Base-by-base conservation (phyloP, 2,888 invertebrate genomes). In the Zhengitettix transpicula region DNA sequence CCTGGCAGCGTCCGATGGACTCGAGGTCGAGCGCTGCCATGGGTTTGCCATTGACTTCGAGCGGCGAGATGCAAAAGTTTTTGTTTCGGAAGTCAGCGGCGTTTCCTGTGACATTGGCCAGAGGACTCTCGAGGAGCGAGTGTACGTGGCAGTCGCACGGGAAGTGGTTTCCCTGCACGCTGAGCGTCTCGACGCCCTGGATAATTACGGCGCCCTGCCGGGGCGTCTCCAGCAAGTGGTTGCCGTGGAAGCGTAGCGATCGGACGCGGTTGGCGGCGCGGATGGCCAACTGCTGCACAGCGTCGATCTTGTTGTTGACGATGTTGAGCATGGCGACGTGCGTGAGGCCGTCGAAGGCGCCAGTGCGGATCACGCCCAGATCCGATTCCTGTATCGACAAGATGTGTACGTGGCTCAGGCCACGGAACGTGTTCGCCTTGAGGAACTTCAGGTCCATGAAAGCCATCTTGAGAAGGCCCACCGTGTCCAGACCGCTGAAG, bases 141-240 rank as follows among this genome's bases (percentile, higher is more conserved):
- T 87, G 86, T 56, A 86, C 79, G 66, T 88, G 89, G 69, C 91
- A 92, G 73, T 90, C 89, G 72, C 91, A 92, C 2, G 90, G 90
- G 70, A 91, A 84, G 69, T 89, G 89, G 72, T 92, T 92, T 56
- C 83, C 82, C 60, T 82, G 76, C 67, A 89, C 83, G 68, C 83
- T 81, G 62, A 90, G 73, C 66, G 80, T 80, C 63, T 83, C 83
- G 57, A 89, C 87, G n/a, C 80, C 81, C 65, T 85, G 81, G 55
- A 85, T 75, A n/a, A 82, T 76, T 58, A 90, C 79, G 47, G 82
- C 78, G 65, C 82, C 84, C 2, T 79, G 74, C 65, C 77, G 73
- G 59, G 90, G 90, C 0, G 85, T 83, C 68, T 87, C 87, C 62
- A 91, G 73, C 68, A 90, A 83, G 69, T 91, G 91, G 70, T 91